Percentiles rank a stretch among this genome's conserved stretches.
Conservation (phyloP, 2,797 vertebrate species). For the Scolopax rusticola region DNA sequence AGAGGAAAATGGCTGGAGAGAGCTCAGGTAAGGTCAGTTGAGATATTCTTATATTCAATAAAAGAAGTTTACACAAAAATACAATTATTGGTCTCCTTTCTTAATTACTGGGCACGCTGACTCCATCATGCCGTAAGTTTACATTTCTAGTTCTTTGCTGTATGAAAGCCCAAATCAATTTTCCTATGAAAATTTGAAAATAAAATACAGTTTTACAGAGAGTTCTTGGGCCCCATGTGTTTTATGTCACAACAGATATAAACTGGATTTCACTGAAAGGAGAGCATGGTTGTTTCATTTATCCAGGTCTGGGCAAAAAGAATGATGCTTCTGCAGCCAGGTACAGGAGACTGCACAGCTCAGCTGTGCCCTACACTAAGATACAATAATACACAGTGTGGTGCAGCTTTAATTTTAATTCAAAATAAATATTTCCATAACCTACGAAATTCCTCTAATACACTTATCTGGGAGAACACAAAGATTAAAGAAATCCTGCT, state of each 20-base stretch:
- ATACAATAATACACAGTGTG: conserved; percentile 7
- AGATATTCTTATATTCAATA: background rate
- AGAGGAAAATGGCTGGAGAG: background rate
- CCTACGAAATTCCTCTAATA: conserved; percentile 61
- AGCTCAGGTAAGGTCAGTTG: background rate
- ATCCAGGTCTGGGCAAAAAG: background rate
- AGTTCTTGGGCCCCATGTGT: background rate
- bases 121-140: background rate
- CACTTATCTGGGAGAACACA: conserved; percentile 65
- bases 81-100: background rate
- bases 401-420: conserved; percentile 62
- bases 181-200: conserved; percentile 8
- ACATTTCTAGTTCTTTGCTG: background rate
- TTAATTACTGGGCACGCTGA: background rate
- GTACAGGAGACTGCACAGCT: background rate
- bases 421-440: conserved; percentile 71
- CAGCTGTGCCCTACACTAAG: background rate
- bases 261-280: background rate
- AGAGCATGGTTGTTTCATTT: background rate
- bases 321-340: background rate
- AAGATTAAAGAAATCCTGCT: conserved; percentile 70
- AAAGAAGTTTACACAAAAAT: background rate
- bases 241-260: background rate
- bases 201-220: background rate
- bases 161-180: conserved; percentile 28